Evolutionary conservation across 2,797 vertebrate species (phyloP).

Genomic region (Labeo calbasu): DNA sequence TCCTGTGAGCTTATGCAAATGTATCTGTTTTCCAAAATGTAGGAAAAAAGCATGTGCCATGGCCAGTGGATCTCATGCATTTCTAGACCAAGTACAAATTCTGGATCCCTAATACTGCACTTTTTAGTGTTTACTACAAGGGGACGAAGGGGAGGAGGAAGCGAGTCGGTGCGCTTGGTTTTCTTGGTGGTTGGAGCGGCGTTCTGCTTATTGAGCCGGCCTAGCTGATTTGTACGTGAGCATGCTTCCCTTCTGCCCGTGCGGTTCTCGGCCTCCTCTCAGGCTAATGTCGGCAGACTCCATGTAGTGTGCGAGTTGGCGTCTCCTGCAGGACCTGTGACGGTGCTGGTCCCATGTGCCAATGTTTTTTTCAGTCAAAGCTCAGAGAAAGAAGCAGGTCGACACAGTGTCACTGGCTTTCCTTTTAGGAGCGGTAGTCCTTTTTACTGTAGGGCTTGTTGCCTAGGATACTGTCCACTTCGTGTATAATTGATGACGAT

Average conservation of each 20-base stretch:
- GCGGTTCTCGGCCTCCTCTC: constrained; percentile 15
- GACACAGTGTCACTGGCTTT: constrained; percentile 16
- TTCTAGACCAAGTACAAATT: constrained; percentile 40
- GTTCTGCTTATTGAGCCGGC: constrained; percentile 38
- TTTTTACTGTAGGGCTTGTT: constrained; percentile 99
- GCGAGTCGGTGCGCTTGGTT: constrained; percentile 36
- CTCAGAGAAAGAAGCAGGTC: constrained; percentile 44
- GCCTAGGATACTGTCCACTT: constrained; percentile 98
- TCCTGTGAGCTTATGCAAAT: constrained; percentile 34
- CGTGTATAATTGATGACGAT: constrained; percentile 94
- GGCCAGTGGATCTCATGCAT: constrained; percentile 52
- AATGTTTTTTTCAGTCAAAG: constrained; percentile 41
- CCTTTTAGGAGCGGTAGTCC: constrained; percentile 92
- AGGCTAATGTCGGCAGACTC: constrained; percentile 37
- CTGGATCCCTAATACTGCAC: constrained; percentile 46
- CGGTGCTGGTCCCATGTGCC: constrained; percentile 55
- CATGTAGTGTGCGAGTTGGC: constrained; percentile 27
- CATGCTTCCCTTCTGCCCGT: constrained; percentile 32
- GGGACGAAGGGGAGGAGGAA: constrained; percentile 45
- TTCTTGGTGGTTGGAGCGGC: constrained; percentile 28
- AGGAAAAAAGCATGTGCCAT: constrained; percentile 51
- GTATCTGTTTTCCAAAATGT: constrained; percentile 31
- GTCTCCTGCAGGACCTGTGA: constrained; percentile 47
- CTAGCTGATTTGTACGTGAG: constrained; percentile 34
- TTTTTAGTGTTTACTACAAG: constrained; percentile 34